A percentile compares a stretch with the other conserved stretches of the same genome.
Evolutionary conservation across 2,888 invertebrate genomes (phyloP).

Genomic region (Scaptomyza tumidula): DNA sequence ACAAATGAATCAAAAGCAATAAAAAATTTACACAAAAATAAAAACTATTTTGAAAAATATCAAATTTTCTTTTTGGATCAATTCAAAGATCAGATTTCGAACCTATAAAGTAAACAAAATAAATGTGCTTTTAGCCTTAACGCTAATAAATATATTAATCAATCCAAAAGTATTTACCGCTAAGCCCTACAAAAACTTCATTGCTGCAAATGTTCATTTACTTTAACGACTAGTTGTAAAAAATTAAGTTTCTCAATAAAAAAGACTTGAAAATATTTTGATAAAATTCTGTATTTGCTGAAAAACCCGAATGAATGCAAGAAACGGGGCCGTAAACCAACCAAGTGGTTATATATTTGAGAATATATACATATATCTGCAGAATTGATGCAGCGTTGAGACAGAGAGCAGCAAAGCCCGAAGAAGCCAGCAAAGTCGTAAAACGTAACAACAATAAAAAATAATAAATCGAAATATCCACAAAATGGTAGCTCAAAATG

Average conservation of each 20-base stretch:
- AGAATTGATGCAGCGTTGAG: conserved; percentile 51
- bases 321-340: conserved; percentile 47
- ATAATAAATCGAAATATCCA: conserved; percentile 80
- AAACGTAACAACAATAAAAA: conserved; percentile 79
- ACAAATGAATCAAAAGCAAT: too few species aligned
- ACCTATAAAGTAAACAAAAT: neutral
- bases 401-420: neutral
- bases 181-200: too few species aligned
- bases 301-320: conserved; percentile 24
- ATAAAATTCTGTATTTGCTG: conserved; percentile 32
- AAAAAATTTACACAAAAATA: neutral
- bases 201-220: neutral
- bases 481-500: conserved; percentile 70
- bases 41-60: too few species aligned
- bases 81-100: neutral
- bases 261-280: conserved; percentile 59
- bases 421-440: conserved; percentile 61
- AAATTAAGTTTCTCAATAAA: conserved; percentile 58
- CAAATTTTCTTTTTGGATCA: neutral
- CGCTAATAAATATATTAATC: neutral
- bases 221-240: conserved; percentile 43
- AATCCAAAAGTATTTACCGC: too few species aligned
- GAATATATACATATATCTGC: conserved; percentile 28
- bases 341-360: conserved; percentile 61
- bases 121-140: neutral